Conservation (phyloP, 1,140 invertebrate genomes). For the Dendrolimus kikuchii region DNA sequence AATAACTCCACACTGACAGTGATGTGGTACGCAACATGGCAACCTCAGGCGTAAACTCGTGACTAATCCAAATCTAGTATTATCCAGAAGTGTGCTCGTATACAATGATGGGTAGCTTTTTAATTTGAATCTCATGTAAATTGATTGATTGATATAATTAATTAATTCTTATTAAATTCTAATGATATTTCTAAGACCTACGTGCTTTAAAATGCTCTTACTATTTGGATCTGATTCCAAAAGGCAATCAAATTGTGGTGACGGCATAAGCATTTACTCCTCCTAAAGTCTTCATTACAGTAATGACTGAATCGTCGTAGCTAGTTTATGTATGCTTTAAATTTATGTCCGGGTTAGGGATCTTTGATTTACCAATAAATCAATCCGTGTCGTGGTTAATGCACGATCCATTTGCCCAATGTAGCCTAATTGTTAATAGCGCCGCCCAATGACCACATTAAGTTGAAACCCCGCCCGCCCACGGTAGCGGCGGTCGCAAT, state of each 20-base stretch:
- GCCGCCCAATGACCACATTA: slow-evolving; percentile 66
- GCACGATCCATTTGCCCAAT: slow-evolving; percentile 67
- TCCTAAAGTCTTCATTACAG: slow-evolving; percentile 30
- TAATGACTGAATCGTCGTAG: slow-evolving; percentile 48
- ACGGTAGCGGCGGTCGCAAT: slow-evolving; percentile 10
- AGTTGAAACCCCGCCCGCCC: slow-evolving; percentile 40
- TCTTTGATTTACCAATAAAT: slow-evolving; percentile 54
- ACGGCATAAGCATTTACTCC: slow-evolving; percentile 42
- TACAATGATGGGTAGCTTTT: too few relatives aligned
- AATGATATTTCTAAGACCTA: too few relatives aligned
- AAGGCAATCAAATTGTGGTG: slow-evolving; percentile 34
- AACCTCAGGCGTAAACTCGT: too few relatives aligned
- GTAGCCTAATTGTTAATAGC: slow-evolving; percentile 67
- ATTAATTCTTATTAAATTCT: too few relatives aligned
- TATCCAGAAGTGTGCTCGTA: too few relatives aligned
- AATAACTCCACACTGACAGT: too few relatives aligned
- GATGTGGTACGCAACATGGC: too few relatives aligned
- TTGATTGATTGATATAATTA: too few relatives aligned
- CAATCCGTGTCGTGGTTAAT: slow-evolving; percentile 65
- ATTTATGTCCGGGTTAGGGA: slow-evolving; percentile 28
- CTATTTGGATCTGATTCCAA: neutral
- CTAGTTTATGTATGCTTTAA: slow-evolving; percentile 23
- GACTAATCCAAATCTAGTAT: too few relatives aligned
- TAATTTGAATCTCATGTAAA: too few relatives aligned
- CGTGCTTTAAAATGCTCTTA: neutral